These are phyloP conservation scores for Thecophora atra DNA, from an alignment of 2,888 invertebrate species.

Conservation along the genomic window DNA sequence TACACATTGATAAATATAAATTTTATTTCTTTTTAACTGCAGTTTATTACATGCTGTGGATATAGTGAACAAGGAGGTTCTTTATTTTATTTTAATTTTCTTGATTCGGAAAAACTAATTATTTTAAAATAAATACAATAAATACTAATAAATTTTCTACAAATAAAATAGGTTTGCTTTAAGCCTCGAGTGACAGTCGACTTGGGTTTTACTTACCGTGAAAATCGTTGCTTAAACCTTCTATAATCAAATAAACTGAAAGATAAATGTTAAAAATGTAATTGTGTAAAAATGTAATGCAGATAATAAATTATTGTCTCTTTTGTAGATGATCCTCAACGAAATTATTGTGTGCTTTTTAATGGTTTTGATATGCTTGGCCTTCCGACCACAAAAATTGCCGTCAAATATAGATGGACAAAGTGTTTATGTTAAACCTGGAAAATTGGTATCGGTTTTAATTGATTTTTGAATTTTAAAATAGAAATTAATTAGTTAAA, in stretches of 20 bases:
- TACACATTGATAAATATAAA: too few relatives aligned
- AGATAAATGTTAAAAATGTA: background rate
- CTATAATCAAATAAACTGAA: background rate
- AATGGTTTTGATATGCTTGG: background rate
- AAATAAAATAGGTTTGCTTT: background rate
- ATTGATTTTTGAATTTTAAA: background rate
- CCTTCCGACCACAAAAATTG: background rate
- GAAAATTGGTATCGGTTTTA: background rate
- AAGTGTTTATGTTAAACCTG: slow-evolving; percentile 19
- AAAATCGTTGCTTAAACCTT: background rate
- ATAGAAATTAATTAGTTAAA: background rate
- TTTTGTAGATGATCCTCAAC: background rate
- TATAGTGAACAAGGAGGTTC: too few relatives aligned
- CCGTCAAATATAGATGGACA: background rate
- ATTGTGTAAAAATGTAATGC: background rate
- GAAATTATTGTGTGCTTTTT: background rate
- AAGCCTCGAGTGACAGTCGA: background rate
- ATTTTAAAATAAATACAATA: background rate
- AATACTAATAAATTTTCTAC: background rate
- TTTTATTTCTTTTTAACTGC: too few relatives aligned
- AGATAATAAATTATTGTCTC: background rate
- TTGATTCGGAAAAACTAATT: background rate
- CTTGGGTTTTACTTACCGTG: background rate
- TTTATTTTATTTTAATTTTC: too few relatives aligned
- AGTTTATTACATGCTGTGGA: too few relatives aligned